These are phyloP conservation scores for Perca flavescens DNA, from an alignment of 2,113 vertebrate genomes.

Conservation along the genomic window DNA sequence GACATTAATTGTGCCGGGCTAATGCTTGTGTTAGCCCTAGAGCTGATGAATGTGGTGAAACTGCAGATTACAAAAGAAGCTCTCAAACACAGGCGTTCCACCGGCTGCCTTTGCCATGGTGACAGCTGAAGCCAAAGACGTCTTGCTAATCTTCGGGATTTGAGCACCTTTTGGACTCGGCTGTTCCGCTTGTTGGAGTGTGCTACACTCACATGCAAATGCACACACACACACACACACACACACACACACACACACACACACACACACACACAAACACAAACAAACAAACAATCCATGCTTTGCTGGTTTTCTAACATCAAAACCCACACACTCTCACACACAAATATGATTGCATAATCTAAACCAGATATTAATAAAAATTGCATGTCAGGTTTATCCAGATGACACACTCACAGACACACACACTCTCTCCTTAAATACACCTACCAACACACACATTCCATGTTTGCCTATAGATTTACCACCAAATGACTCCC, in stretches of 20 bases:
- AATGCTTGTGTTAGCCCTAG: slow-evolving; percentile 42
- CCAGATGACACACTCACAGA: slow-evolving; percentile 28
- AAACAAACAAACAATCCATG: slow-evolving; percentile 9
- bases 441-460: neutral
- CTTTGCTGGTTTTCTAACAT: slow-evolving; percentile 23
- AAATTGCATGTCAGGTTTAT: slow-evolving; percentile 15
- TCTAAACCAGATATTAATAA: neutral
- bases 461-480: slow-evolving; percentile 9
- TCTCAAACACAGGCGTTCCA: slow-evolving; percentile 61
- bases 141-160: slow-evolving; percentile 72
- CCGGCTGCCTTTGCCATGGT: slow-evolving; percentile 77
- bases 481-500: slow-evolving; percentile 12
- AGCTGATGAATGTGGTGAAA: slow-evolving; percentile 56
- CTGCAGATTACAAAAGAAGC: slow-evolving; percentile 44
- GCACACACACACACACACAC: neutral
- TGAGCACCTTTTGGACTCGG: slow-evolving; percentile 61
- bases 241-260: slow-evolving; percentile 29
- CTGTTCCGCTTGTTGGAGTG: slow-evolving; percentile 46
- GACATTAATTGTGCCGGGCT: slow-evolving; percentile 48
- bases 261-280: slow-evolving; percentile 19
- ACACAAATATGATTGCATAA: neutral
- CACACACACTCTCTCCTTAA: slow-evolving; percentile 11
- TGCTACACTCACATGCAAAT: slow-evolving; percentile 60
- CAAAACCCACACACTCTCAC: slow-evolving; percentile 20
- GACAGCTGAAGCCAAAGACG: slow-evolving; percentile 76